Percentiles rank a stretch among this genome's conserved stretches.
Conservation (phyloP, 2,797 vertebrate species). For the Falco peregrinus region DNA sequence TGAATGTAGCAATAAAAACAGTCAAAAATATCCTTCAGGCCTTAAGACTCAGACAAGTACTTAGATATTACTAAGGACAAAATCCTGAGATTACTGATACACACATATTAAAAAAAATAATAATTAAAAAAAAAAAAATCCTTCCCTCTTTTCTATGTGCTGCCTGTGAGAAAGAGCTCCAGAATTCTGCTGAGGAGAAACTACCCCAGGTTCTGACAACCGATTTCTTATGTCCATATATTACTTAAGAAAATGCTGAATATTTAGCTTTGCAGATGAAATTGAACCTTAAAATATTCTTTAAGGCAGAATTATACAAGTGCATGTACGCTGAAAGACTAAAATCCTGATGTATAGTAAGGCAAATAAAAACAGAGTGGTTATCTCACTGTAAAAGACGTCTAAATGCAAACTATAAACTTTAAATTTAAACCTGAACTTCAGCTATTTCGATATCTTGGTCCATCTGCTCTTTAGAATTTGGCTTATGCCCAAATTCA, state of each 20-base stretch:
- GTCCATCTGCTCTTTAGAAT: not conserved
- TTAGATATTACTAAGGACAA: not conserved
- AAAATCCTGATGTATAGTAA: not conserved
- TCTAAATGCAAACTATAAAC: not conserved
- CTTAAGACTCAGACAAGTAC: not conserved
- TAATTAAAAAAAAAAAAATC: not conserved
- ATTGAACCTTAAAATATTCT: not conserved
- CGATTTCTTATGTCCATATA: not conserved
- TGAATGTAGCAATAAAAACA: not conserved
- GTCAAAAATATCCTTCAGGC: not conserved
- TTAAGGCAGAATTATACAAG: not conserved
- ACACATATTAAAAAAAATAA: not conserved
- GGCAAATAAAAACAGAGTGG: not conserved
- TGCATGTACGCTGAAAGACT: not conserved
- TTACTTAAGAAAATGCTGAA: not conserved
- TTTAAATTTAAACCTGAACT: not conserved
- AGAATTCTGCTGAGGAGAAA: not conserved
- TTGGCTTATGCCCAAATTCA: not conserved
- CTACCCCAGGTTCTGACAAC: not conserved
- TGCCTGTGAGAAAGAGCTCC: not conserved
- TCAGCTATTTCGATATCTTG: not conserved
- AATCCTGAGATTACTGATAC: not conserved
- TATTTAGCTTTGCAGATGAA: not conserved
- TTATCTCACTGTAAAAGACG: not conserved
- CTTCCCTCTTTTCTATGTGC: not conserved